These are phyloP conservation scores for Acrossocheilus wenchowensis DNA, from an alignment of 2,797 vertebrate species.

Conservation along the genomic window DNA sequence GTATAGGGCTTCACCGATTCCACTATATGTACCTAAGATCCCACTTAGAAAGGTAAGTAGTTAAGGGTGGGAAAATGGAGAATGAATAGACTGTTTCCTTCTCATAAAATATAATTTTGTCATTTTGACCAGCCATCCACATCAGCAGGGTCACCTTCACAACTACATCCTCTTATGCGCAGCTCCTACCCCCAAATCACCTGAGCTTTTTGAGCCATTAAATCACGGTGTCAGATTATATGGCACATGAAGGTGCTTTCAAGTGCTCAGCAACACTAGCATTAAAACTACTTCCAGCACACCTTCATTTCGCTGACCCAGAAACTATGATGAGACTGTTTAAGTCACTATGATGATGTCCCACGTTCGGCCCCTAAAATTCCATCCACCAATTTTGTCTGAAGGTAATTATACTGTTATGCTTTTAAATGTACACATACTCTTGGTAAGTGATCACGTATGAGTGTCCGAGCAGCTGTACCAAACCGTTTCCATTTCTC, in stretches of 20 bases:
- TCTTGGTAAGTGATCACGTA: conserved; percentile 27
- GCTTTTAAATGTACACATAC: conserved; percentile 35
- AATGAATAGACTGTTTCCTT: conserved; percentile 16
- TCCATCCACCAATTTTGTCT: conserved; percentile 28
- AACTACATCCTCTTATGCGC: not conserved
- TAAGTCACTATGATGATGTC: not conserved
- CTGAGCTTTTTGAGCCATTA: conserved; percentile 48
- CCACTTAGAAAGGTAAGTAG: conserved; percentile 33
- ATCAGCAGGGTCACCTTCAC: conserved; percentile 20
- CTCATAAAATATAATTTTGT: not conserved
- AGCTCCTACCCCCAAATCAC: conserved; percentile 2
- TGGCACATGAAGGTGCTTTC: conserved; percentile 54
- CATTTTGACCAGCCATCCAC: conserved; percentile 36
- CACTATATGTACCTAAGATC: not conserved
- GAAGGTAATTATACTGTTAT: conserved; percentile 26
- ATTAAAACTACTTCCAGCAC: conserved; percentile 34
- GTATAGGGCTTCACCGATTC: conserved; percentile 25
- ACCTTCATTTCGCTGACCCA: conserved; percentile 14
- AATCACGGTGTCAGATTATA: conserved; percentile 37
- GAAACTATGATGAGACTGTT: conserved; percentile 19
- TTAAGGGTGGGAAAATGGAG: conserved; percentile 1
- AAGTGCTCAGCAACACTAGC: conserved; percentile 45
- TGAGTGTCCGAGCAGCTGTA: conserved; percentile 28
- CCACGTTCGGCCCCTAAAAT: conserved; percentile 18
- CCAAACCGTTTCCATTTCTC: conserved; percentile 31